Evolutionary conservation across 1,140 invertebrate species (phyloP), one percentile per base, ranked within the genome.

Genomic region (Pseudachorutes palmiensis): DNA sequence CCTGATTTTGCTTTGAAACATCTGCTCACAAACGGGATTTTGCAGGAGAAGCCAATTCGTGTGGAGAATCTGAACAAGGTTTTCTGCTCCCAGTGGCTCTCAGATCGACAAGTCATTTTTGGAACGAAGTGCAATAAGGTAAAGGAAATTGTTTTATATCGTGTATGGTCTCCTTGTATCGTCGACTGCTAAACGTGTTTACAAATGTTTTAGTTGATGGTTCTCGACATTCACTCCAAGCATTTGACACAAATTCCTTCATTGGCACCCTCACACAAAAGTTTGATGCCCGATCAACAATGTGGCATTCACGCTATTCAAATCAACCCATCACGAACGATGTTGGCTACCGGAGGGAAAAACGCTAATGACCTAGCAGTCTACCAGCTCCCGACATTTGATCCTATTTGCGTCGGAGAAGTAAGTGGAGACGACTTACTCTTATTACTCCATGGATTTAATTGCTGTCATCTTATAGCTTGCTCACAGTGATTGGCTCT

Each of bases 81-180:
- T 51, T 97, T 97, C 81, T 94, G 93, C 78, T 94, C 93, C 0
- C 89, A 95, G 79, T 98, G 94, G 94, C 82, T 97, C 22, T 93
- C 90, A 75, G 90, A 94, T 80, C 83, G 90, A 76, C 92, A 95
- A 82, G 90, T 97, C 66, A 91, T 95, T 2, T 92, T 96, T 79
- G 93, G 93, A 36, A 96, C 94, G 30, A 97, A 97, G 78, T 97
- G 94, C 79, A 97, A 97, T 80, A 95, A 94, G 84, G 88, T 92
- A 78, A 79, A 77, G 78, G 77, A 31, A 51, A 65, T 49, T 45
- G 32, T 26, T 51, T 48, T 55, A 14, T 26, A 59, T 0, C n/a
- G n/a, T n/a, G n/a, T n/a, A n/a, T n/a, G n/a, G n/a, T n/a, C n/a
- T n/a, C n/a, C n/a, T n/a, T n/a, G n/a, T n/a, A n/a, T n/a, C n/a